Evolutionary conservation across 2,113 vertebrate genomes (phyloP).

Genomic region (Osmerus eperlanus): DNA sequence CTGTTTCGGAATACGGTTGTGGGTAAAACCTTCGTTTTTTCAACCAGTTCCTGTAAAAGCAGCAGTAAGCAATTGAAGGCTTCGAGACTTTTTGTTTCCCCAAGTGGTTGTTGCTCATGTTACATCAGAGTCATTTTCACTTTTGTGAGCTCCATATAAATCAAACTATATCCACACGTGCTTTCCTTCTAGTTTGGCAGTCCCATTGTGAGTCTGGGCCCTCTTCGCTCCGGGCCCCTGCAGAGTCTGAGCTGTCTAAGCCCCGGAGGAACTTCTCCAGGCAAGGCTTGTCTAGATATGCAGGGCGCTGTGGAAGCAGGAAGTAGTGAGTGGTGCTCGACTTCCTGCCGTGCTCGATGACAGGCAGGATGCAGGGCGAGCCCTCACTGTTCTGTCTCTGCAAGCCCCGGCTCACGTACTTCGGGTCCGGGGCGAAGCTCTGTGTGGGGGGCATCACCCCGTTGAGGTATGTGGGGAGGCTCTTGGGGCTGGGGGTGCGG

Average conservation of each 20-base stretch:
- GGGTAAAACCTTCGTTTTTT: slow-evolving; percentile 24
- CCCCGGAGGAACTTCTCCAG: slow-evolving; percentile 77
- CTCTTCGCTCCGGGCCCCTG: slow-evolving; percentile 24
- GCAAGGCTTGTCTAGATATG: slow-evolving; percentile 75
- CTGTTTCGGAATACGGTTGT: slow-evolving; percentile 57
- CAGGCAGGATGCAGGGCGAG: slow-evolving; percentile 91
- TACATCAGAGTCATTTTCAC: slow-evolving; percentile 28
- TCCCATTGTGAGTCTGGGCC: slow-evolving; percentile 59
- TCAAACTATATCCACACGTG: slow-evolving; percentile 64
- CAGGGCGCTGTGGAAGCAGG: slow-evolving; percentile 83
- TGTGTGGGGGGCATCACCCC: slow-evolving; percentile 96
- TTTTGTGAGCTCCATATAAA: not conserved
- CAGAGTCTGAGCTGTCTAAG: slow-evolving; percentile 44
- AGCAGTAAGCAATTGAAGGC: slow-evolving; percentile 53
- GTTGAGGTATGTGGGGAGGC: slow-evolving; percentile 87
- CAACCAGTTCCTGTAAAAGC: slow-evolving; percentile 37
- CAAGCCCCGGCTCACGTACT: slow-evolving; percentile 89
- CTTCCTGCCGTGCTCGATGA: slow-evolving; percentile 89
- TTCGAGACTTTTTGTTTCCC: slow-evolving; percentile 39
- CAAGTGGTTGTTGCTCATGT: slow-evolving; percentile 45
- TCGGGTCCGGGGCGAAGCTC: slow-evolving; percentile 96
- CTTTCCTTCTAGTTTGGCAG: slow-evolving; percentile 48
- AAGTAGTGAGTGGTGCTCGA: slow-evolving; percentile 93
- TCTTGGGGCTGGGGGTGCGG: slow-evolving; percentile 91
- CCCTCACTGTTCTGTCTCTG: slow-evolving; percentile 92